Conservation (phyloP, 2,113 vertebrate species). For the Anthoscopus minutus region DNA sequence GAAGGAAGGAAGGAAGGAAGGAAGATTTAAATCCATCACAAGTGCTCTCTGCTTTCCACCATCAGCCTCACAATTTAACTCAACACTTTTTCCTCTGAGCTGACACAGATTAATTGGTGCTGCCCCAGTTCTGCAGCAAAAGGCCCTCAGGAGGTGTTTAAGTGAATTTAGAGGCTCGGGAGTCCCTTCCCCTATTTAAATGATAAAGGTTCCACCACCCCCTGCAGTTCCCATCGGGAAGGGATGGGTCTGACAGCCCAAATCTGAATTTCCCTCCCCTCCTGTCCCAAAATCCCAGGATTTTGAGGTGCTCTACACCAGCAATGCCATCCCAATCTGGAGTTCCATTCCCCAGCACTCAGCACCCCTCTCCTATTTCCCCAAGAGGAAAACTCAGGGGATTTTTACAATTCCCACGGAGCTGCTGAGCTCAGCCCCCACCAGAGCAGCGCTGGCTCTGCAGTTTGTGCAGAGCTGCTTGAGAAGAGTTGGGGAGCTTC, state of each 20-base stretch:
- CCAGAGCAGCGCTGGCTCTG: background rate
- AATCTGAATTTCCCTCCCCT: background rate
- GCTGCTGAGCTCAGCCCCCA: background rate
- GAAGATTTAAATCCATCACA: background rate
- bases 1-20: too few species aligned
- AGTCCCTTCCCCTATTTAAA: background rate
- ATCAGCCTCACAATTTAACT: background rate
- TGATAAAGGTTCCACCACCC: rapidly evolving
- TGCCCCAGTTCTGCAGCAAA: background rate
- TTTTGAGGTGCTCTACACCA: background rate
- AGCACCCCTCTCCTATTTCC: rapidly evolving
- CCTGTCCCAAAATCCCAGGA: background rate
- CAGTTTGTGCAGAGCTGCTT: rapidly evolving
- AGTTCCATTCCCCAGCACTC: background rate
- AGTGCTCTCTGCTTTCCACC: background rate
- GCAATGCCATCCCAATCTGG: rapidly evolving
- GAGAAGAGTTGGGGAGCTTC: background rate
- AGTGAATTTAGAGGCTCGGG: background rate
- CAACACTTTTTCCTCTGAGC: background rate
- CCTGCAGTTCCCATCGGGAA: background rate
- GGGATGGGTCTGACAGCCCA: background rate
- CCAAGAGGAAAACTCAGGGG: background rate
- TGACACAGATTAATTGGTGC: rapidly evolving
- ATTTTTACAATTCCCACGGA: background rate
- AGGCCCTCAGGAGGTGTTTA: background rate